Conservation (phyloP, 1,140 invertebrate genomes). For the Mylabris phalerata region DNA sequence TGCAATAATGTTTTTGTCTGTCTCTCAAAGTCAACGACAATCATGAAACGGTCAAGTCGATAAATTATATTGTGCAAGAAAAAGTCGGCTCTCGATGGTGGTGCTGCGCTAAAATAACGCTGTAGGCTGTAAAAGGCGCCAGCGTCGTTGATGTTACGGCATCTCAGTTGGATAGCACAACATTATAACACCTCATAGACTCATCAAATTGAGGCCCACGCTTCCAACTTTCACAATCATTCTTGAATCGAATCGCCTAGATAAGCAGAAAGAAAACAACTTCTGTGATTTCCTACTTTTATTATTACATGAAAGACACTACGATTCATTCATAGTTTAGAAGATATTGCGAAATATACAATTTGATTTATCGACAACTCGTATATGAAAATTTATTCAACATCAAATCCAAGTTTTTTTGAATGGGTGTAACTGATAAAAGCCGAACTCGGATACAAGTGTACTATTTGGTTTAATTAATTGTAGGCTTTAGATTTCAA, state of each 20-base stretch:
- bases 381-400: not conserved
- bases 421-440: too few relatives aligned
- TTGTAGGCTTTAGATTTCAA: too few relatives aligned
- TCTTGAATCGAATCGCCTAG: conserved; percentile 2
- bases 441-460: too few relatives aligned
- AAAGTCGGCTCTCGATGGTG: too few relatives aligned
- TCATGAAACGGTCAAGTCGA: too few relatives aligned
- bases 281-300: conserved; percentile 17
- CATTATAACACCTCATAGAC: conserved; percentile 15
- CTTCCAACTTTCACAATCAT: conserved; percentile 13
- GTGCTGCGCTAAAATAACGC: conserved; percentile 5
- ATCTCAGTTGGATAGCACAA: conserved; percentile 9
- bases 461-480: too few relatives aligned
- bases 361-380: conserved; percentile 8
- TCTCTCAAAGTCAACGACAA: too few relatives aligned
- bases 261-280: conserved; percentile 5
- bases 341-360: conserved; percentile 1
- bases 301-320: not conserved
- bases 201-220: conserved; percentile 13
- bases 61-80: too few relatives aligned
- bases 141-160: conserved; percentile 5
- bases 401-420: too few relatives aligned
- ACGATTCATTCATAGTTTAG: conserved; percentile 9
- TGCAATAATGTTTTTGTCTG: too few relatives aligned
- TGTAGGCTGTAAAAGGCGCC: conserved; percentile 7